A percentile compares a stretch with the other conserved stretches of the same genome.
phyloP scores from a whole-genome alignment of 2,113 vertebrate species.

The Romanogobio albipinnatus region DNA sequence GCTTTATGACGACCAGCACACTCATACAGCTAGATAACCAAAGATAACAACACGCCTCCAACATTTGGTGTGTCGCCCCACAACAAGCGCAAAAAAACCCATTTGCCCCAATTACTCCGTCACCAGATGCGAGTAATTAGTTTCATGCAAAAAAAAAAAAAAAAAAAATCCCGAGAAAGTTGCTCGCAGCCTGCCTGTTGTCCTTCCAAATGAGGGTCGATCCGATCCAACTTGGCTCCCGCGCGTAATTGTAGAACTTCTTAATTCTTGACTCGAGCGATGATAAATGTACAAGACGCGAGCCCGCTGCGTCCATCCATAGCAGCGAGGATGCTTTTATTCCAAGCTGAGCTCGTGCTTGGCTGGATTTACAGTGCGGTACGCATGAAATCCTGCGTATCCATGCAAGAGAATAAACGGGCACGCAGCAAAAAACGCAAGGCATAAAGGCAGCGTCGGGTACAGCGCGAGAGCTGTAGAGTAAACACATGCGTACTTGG shows the following conservation, averaged over 20 bases:
- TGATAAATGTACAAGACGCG: not conserved
- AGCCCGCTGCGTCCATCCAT: conserved; percentile 23
- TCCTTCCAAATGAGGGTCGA: not conserved
- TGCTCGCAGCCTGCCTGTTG: not conserved
- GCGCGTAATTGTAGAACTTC: conserved; percentile 26
- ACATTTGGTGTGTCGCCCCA: conserved; percentile 77
- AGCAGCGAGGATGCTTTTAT: conserved; percentile 37
- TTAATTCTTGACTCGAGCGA: not conserved
- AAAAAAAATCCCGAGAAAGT: conserved; percentile 14
- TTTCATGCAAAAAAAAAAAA: conserved; percentile 9
- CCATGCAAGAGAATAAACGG: conserved; percentile 44
- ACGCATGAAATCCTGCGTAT: conserved; percentile 49
- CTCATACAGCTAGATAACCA: conserved; percentile 90
- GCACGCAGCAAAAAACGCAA: conserved; percentile 46
- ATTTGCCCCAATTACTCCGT: conserved; percentile 22
- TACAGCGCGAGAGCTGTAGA: conserved; percentile 24
- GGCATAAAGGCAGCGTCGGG: conserved; percentile 10
- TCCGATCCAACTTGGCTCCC: conserved; percentile 22
- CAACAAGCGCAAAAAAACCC: conserved; percentile 46
- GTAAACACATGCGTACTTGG: conserved; percentile 18
- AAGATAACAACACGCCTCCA: conserved; percentile 96
- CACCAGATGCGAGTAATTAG: conserved; percentile 16
- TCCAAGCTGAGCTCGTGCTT: not conserved
- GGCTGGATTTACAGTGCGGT: conserved; percentile 39
- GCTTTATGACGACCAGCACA: conserved; percentile 99